phyloP scores from a whole-genome alignment of 2,888 invertebrate genomes.

The Diaprepes abbreviatus region DNA sequence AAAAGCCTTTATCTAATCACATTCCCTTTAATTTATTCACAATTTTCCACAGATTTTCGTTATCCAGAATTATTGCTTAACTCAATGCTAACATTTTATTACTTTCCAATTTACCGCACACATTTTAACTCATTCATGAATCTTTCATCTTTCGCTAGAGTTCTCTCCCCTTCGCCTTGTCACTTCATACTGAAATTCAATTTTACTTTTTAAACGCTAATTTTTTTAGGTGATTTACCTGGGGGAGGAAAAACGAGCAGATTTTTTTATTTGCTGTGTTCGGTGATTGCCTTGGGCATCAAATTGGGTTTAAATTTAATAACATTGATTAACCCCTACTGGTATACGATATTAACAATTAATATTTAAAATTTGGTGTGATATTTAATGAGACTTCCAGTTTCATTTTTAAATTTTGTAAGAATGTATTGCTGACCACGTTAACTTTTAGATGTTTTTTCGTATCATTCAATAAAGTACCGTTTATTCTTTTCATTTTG shows the following conservation, averaged over 20 bases:
- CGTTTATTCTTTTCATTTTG: too few species aligned
- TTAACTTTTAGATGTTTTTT: too few species aligned
- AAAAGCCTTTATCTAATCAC: constrained; percentile 27
- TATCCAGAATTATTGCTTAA: constrained; percentile 4
- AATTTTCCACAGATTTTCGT: constrained; percentile 20
- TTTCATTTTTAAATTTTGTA: too few species aligned
- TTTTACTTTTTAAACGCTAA: constrained; percentile 14
- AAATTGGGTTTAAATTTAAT: background rate
- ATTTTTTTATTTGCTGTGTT: background rate
- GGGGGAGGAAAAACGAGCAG: background rate
- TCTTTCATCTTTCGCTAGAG: constrained; percentile 2
- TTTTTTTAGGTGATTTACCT: constrained; percentile 3
- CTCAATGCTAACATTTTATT: constrained; percentile 15
- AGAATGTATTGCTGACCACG: too few species aligned
- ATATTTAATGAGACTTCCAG: too few species aligned
- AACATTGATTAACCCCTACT: too few species aligned
- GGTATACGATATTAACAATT: too few species aligned
- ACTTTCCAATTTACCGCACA: constrained; percentile 8
- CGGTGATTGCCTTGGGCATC: background rate
- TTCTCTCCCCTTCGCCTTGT: constrained; percentile 2
- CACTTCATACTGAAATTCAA: background rate
- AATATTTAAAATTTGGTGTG: too few species aligned
- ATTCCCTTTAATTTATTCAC: constrained; percentile 13
- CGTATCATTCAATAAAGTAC: too few species aligned
- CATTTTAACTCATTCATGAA: constrained; percentile 10